Conservation (phyloP, 2,888 invertebrate genomes). For the Orthosia cruda region DNA sequence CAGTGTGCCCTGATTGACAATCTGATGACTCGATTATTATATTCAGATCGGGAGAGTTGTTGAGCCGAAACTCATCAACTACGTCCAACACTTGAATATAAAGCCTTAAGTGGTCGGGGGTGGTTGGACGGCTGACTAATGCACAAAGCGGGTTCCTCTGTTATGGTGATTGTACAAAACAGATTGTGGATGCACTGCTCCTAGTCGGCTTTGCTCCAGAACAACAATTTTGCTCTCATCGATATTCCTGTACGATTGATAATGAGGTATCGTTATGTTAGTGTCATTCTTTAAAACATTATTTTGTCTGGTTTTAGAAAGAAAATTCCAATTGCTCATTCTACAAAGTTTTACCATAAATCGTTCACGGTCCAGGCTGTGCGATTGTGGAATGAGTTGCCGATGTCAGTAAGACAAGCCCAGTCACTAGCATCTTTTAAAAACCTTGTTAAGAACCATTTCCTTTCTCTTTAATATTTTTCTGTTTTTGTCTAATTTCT, state of each 20-base stretch:
- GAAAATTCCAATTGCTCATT: too few relatives aligned
- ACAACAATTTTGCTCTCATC: slow-evolving; percentile 73
- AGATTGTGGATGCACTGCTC: slow-evolving; percentile 75
- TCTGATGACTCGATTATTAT: slow-evolving; percentile 64
- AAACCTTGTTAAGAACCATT: too few relatives aligned
- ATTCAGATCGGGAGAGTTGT: slow-evolving; percentile 64
- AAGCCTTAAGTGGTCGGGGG: slow-evolving; percentile 66
- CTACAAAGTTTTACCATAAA: too few relatives aligned
- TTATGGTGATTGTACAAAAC: slow-evolving; percentile 81
- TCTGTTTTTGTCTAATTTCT: too few relatives aligned
- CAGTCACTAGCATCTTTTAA: too few relatives aligned
- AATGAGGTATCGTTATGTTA: slow-evolving; percentile 25
- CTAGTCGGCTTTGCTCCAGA: slow-evolving; percentile 62
- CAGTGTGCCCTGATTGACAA: slow-evolving; percentile 43
- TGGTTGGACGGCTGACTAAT: slow-evolving; percentile 72
- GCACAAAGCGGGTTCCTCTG: slow-evolving; percentile 80
- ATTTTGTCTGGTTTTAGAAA: not conserved
- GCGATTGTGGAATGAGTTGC: too few relatives aligned
- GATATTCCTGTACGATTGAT: slow-evolving; percentile 53
- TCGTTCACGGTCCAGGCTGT: too few relatives aligned
- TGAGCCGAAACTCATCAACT: slow-evolving; percentile 68
- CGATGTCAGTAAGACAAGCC: too few relatives aligned
- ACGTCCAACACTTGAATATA: slow-evolving; percentile 65
- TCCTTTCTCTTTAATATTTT: too few relatives aligned
- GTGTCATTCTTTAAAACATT: not conserved